phyloP scores from a whole-genome alignment of 1,140 invertebrate genomes.

The Galendromus occidentalis region DNA sequence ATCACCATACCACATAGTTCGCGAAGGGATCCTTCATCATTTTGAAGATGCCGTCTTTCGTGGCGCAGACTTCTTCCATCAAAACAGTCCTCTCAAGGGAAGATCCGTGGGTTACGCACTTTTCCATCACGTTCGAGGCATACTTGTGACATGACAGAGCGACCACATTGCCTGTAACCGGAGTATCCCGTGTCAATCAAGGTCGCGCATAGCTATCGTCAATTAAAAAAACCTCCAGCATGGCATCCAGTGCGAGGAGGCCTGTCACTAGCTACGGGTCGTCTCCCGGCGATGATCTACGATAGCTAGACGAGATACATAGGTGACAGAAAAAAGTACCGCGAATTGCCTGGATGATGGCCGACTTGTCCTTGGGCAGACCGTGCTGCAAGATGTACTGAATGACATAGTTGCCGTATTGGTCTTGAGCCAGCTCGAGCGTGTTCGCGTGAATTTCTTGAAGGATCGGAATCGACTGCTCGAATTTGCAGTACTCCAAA shows the following conservation, averaged over 20 bases:
- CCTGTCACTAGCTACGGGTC: too few species aligned
- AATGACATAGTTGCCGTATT: slow-evolving; percentile 37
- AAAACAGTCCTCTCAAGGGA: slow-evolving; percentile 15
- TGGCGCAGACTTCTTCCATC: slow-evolving; percentile 13
- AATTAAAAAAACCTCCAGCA: too few species aligned
- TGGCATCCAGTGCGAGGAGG: too few species aligned
- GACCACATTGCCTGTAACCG: slow-evolving; percentile 27
- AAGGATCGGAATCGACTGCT: slow-evolving; percentile 7
- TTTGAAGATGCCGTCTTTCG: slow-evolving; percentile 19
- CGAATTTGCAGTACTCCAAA: slow-evolving; percentile 9
- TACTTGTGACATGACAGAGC: slow-evolving; percentile 36
- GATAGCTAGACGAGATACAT: too few species aligned
- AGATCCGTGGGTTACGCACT: slow-evolving; percentile 16
- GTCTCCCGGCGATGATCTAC: too few species aligned
- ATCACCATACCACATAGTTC: slow-evolving; percentile 3
- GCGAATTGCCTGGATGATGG: slow-evolving; percentile 30
- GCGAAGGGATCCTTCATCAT: slow-evolving; percentile 25
- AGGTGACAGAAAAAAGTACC: slow-evolving; percentile 13
- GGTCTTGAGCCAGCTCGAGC: slow-evolving; percentile 25
- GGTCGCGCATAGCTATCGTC: too few species aligned
- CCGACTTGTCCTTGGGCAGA: slow-evolving; percentile 29
- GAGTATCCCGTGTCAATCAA: too few species aligned
- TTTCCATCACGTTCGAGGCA: slow-evolving; percentile 26
- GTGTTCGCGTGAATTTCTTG: slow-evolving; percentile 6
- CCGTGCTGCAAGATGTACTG: slow-evolving; percentile 33